Percentiles rank a stretch among this genome's conserved stretches.
phyloP scores from a whole-genome alignment of 2,113 vertebrate species.

The Hiodon alosoides region DNA sequence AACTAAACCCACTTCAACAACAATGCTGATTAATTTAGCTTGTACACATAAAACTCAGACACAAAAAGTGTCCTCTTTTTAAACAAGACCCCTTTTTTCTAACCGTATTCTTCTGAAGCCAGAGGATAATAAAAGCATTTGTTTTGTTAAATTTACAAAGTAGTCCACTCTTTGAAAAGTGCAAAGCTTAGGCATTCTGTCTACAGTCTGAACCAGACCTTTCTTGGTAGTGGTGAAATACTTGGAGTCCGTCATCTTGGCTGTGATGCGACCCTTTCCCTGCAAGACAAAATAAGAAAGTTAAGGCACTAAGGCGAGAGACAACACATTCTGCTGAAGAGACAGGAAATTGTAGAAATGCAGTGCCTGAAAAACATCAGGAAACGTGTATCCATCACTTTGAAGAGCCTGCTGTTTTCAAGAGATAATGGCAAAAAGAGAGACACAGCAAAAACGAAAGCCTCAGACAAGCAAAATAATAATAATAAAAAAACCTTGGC shows the following conservation, averaged over 20 bases:
- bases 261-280: constrained; percentile 68
- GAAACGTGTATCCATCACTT: constrained; percentile 42
- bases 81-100: no score
- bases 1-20: no score
- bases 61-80: no score
- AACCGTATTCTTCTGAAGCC: no score
- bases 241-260: constrained; percentile 97
- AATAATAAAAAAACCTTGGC: background rate
- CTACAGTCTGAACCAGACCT: constrained; percentile 62
- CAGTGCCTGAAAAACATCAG: constrained; percentile 46
- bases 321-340: constrained; percentile 18
- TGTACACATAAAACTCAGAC: no score
- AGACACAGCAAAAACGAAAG: constrained; percentile 18
- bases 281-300: constrained; percentile 36
- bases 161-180: background rate
- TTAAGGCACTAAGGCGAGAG: background rate
- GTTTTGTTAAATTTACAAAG: no score
- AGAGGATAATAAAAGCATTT: no score
- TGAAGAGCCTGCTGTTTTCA: constrained; percentile 24
- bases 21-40: no score
- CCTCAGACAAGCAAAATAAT: background rate
- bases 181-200: background rate
- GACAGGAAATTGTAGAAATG: constrained; percentile 56
- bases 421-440: constrained; percentile 26
- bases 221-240: constrained; percentile 99